phyloP scores from a whole-genome alignment of 2,113 vertebrate species.

The Irena cyanogastra region DNA sequence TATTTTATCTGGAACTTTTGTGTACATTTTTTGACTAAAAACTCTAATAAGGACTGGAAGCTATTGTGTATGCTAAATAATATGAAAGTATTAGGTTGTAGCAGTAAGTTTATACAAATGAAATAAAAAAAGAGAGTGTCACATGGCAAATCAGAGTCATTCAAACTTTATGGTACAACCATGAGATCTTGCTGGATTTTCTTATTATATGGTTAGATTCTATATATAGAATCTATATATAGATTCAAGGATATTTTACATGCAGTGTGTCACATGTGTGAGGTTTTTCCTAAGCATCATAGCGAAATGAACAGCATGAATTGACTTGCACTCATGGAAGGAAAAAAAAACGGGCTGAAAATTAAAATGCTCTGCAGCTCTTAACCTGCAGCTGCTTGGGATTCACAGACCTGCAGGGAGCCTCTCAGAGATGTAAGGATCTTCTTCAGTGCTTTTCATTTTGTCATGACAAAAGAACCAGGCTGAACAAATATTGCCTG shows the following conservation, averaged over 20 bases:
- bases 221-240: background rate
- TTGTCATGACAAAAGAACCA: background rate
- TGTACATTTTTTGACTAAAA: background rate
- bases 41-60: background rate
- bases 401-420: background rate
- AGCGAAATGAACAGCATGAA: background rate
- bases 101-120: background rate
- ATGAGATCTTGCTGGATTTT: background rate
- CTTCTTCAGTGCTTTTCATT: background rate
- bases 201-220: background rate
- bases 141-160: background rate
- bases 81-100: background rate
- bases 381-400: background rate
- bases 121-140: background rate
- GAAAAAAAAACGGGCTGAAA: background rate
- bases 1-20: background rate
- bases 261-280: background rate
- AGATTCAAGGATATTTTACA: background rate
- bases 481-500: background rate
- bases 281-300: background rate
- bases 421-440: background rate
- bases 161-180: background rate
- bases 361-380: background rate
- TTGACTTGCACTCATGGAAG: background rate
- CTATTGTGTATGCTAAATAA: background rate